Conservation (phyloP, 2,888 invertebrate genomes). For the Archips xylosteana region DNA sequence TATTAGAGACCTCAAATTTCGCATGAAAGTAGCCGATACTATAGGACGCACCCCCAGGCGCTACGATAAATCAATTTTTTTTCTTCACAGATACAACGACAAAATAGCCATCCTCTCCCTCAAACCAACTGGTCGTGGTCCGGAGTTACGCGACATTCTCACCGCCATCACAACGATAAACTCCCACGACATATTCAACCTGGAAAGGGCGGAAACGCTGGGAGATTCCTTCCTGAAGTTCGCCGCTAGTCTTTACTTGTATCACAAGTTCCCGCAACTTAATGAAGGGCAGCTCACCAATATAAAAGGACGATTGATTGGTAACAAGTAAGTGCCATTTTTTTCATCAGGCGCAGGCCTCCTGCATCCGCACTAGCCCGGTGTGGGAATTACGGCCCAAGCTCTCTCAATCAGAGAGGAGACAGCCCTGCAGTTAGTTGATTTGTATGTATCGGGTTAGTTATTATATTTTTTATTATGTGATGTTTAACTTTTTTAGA, state of each 20-base stretch:
- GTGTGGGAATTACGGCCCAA: too few species aligned
- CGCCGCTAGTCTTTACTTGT: constrained; percentile 90
- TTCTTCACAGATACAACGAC: constrained; percentile 63
- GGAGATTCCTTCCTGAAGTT: constrained; percentile 96
- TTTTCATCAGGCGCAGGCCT: not conserved
- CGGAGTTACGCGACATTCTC: constrained; percentile 77
- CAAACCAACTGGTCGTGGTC: constrained; percentile 62
- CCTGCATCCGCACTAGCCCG: too few species aligned
- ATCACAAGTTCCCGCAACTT: constrained; percentile 87
- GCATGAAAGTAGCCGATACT: too few species aligned
- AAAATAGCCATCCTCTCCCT: constrained; percentile 59
- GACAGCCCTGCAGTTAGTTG: too few species aligned
- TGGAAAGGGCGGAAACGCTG: constrained; percentile 94
- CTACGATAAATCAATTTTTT: not conserved
- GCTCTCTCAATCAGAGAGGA: too few species aligned
- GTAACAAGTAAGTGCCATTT: constrained; percentile 89
- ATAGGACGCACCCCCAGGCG: too few species aligned
- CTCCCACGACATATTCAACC: constrained; percentile 90
- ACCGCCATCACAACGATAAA: constrained; percentile 90
- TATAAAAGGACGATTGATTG: constrained; percentile 89
- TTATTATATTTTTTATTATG: too few species aligned
- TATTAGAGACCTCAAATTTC: too few species aligned
- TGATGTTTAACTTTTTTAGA: too few species aligned
- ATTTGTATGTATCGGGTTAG: too few species aligned
- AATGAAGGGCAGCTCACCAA: constrained; percentile 93